Evolutionary conservation across 1,140 invertebrate genomes (phyloP).

Genomic region (Dinothrombium tinctorium): DNA sequence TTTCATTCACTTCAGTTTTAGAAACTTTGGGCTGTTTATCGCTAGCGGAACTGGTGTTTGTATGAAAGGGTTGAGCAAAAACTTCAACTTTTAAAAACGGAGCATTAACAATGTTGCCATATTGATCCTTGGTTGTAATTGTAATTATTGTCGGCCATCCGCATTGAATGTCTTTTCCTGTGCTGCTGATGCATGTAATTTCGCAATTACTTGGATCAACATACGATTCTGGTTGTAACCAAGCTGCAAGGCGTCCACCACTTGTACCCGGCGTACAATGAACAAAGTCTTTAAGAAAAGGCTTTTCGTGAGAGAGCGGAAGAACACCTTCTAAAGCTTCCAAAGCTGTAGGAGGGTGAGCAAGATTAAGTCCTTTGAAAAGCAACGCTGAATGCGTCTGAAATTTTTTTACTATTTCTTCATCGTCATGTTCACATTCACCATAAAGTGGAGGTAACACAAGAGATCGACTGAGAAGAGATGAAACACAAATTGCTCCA

Average conservation of each 20-base stretch:
- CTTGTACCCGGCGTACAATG: constrained; percentile 56
- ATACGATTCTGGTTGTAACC: constrained; percentile 76
- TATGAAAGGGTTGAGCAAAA: constrained; percentile 5
- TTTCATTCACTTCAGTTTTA: neutral
- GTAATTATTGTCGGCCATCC: no score
- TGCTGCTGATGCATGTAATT: no score
- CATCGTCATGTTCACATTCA: constrained; percentile 19
- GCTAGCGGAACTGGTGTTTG: neutral
- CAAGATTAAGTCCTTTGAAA: constrained; percentile 69
- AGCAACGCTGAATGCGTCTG: constrained; percentile 43
- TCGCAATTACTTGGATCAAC: constrained; percentile 44
- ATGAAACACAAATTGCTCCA: constrained; percentile 65
- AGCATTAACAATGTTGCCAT: no score
- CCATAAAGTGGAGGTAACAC: constrained; percentile 37
- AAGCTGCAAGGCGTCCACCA: constrained; percentile 69
- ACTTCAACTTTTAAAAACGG: no score
- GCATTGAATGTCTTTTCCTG: no score
- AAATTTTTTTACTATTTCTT: constrained; percentile 4
- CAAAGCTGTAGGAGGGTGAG: constrained; percentile 53
- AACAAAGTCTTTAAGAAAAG: constrained; percentile 82
- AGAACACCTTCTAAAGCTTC: constrained; percentile 73
- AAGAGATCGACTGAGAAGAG: constrained; percentile 63
- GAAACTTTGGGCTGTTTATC: neutral
- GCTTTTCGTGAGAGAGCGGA: constrained; percentile 69
- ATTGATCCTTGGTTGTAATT: no score